Percentiles rank a stretch among this genome's conserved stretches.
phyloP scores from a whole-genome alignment of 1,140 invertebrate genomes.

The Patella vulgata region DNA sequence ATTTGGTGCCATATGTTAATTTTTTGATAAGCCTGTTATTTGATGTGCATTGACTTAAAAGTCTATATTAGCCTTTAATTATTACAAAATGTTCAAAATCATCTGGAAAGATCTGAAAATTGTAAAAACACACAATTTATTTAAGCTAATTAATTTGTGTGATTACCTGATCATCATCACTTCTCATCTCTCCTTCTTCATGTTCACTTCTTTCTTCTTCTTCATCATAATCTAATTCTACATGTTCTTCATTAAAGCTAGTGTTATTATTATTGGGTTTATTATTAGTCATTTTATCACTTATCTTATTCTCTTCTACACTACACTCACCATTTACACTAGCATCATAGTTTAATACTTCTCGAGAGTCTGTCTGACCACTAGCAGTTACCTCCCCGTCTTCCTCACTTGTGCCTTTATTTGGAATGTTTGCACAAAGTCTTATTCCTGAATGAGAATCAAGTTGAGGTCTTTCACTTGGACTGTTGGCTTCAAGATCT shows the following conservation, averaged over 20 bases:
- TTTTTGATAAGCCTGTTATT: too few species aligned
- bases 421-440: too few species aligned
- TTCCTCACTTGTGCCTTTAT: conserved; percentile 1
- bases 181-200: conserved; percentile 27
- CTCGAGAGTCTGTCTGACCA: conserved; percentile 9
- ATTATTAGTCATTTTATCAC: not conserved
- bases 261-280: conserved; percentile 13
- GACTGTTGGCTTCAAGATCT: too few species aligned
- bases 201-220: conserved; percentile 37
- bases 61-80: too few species aligned
- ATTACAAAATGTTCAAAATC: too few species aligned
- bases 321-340: conserved; percentile 3
- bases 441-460: too few species aligned
- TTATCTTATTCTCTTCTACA: conserved; percentile 7
- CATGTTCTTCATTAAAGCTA: conserved; percentile 68
- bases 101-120: too few species aligned
- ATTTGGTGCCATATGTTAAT: too few species aligned
- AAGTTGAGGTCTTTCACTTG: too few species aligned
- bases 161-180: conserved; percentile 19
- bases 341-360: not conserved
- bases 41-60: too few species aligned
- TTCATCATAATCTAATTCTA: conserved; percentile 61
- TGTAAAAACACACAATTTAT: too few species aligned
- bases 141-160: too few species aligned
- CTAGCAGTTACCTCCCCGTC: conserved; percentile 5